Conservation (phyloP, 2,888 invertebrate genomes). For the Drosophila nigritarsus region DNA sequence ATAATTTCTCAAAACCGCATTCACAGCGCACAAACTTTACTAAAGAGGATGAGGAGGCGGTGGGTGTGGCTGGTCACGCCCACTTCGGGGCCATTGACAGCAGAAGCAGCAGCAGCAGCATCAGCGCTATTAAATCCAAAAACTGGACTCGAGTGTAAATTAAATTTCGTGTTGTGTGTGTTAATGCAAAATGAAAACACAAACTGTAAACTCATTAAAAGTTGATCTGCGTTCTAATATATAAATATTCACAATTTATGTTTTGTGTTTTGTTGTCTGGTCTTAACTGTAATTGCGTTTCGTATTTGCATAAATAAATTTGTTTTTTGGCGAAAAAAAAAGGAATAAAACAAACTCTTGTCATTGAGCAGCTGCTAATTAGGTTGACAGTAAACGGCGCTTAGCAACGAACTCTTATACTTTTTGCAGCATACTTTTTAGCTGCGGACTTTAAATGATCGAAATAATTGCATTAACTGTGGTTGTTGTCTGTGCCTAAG, state of each 20-base stretch:
- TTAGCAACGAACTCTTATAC: constrained; percentile 10
- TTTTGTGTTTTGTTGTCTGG: constrained; percentile 29
- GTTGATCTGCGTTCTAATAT: constrained; percentile 55
- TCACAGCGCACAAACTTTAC: constrained; percentile 55
- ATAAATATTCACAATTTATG: constrained; percentile 64
- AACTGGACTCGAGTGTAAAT: constrained; percentile 61
- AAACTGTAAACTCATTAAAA: constrained; percentile 68
- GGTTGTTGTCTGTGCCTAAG: constrained; percentile 2
- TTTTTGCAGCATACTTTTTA: constrained; percentile 37
- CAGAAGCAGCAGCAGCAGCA: constrained; percentile 6
- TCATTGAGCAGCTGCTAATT: constrained; percentile 27
- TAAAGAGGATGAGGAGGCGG: background rate
- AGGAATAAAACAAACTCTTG: constrained; percentile 15
- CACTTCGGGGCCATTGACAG: constrained; percentile 59
- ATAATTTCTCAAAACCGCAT: constrained; percentile 74
- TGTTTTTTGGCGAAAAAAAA: background rate
- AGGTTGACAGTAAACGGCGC: constrained; percentile 6
- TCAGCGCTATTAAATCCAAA: constrained; percentile 52
- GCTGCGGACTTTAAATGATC: constrained; percentile 14
- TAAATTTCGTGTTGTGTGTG: constrained; percentile 55
- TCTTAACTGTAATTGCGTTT: constrained; percentile 44
- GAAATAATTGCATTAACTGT: background rate
- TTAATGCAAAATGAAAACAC: constrained; percentile 38
- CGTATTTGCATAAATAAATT: constrained; percentile 54
- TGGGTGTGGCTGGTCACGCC: constrained; percentile 25